Evolutionary conservation across 2,888 invertebrate species (phyloP).

Genomic region (Caenorhabditis angaria): DNA sequence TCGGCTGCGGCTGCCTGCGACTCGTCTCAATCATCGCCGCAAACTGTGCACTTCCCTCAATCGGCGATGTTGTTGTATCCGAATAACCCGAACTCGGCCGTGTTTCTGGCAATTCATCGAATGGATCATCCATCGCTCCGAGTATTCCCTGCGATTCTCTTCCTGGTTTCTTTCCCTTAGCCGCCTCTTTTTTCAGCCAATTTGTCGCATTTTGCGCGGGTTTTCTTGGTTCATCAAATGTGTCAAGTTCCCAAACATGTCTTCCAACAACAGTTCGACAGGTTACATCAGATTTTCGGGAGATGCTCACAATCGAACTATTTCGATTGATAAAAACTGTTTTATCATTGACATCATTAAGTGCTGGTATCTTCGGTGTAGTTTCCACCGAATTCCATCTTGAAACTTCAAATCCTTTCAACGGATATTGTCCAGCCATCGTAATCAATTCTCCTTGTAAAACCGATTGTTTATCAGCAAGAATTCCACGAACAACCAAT

Average conservation of each 20-base stretch:
- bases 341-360: conserved; percentile 18
- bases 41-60: conserved; percentile 42
- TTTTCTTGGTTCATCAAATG: conserved; percentile 29
- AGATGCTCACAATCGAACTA: conserved; percentile 39
- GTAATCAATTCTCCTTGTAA: conserved; percentile 52
- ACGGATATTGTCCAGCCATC: conserved; percentile 61
- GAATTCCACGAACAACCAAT: conserved; percentile 35
- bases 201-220: conserved; percentile 48
- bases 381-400: conserved; percentile 63
- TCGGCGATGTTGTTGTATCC: conserved; percentile 13
- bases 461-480: conserved; percentile 41
- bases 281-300: conserved; percentile 54
- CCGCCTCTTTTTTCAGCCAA: conserved; percentile 57
- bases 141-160: conserved; percentile 52
- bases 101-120: conserved; percentile 50
- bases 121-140: conserved; percentile 59
- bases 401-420: conserved; percentile 63
- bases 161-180: conserved; percentile 46
- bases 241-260: conserved; percentile 61
- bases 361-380: conserved; percentile 6
- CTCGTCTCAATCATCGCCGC: conserved; percentile 45
- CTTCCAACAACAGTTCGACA: conserved; percentile 62
- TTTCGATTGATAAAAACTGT: conserved; percentile 44
- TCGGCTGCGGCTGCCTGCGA: conserved; percentile 45
- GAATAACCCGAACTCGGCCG: conserved; percentile 6